phyloP scores from a whole-genome alignment of 2,797 vertebrate species.

The Rhabdophis nuchalis region DNA sequence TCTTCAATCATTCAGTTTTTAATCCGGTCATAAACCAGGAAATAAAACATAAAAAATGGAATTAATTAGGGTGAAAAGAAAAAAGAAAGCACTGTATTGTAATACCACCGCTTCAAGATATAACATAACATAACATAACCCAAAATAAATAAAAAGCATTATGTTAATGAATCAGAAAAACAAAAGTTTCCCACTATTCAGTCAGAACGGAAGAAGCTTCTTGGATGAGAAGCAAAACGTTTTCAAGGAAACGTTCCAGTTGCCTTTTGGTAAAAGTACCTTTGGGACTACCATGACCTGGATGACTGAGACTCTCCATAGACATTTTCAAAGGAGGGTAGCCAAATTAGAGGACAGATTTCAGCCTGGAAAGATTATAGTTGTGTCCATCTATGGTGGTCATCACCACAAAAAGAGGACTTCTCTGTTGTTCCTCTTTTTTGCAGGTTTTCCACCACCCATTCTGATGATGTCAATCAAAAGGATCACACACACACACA shows the following conservation, averaged over 20 bases:
- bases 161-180: not conserved
- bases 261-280: not conserved
- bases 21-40: not conserved
- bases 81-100: not conserved
- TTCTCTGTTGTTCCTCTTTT: not conserved
- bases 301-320: not conserved
- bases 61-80: not conserved
- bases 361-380: not conserved
- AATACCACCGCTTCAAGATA: not conserved
- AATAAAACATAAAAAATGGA: not conserved
- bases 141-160: not conserved
- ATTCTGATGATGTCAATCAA: not conserved
- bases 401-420: not conserved
- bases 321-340: not conserved
- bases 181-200: not conserved
- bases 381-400: not conserved
- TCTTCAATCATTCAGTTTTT: not conserved
- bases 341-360: not conserved
- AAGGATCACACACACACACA: not conserved
- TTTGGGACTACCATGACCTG: not conserved
- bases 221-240: not conserved
- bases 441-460: not conserved
- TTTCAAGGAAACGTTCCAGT: not conserved
- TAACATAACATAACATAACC: too few relatives aligned
- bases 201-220: not conserved